Base-by-base conservation (phyloP, 2,797 vertebrate genomes). In the Acomys russatus region DNA sequence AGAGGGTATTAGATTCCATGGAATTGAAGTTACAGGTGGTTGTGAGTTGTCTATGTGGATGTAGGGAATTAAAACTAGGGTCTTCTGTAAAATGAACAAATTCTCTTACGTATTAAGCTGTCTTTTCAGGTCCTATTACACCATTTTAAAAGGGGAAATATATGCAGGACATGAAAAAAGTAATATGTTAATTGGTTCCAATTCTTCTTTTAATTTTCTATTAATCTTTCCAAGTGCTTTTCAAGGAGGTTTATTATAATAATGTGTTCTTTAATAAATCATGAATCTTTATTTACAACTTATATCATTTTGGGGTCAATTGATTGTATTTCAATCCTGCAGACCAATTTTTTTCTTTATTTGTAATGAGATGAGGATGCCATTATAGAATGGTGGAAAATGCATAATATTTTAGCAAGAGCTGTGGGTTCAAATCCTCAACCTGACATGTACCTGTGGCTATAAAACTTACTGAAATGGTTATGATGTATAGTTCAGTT, bases 131-230 rank as follows among this genome's bases (percentile, higher is more conserved):
- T n/a, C 18, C 10, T 15, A 10, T 33, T 15, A 33, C 9, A 64
- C 35, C 10, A 77, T 51, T 64, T n/a, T 15, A 25, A 10, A 71
- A 49, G 2, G 0, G 4, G 6, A 87, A 87, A 35, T 35, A 70
- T 56, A 56, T 70, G 14, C 4, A 70, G 49, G 17, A 35, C 7
- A 23, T 80, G 51, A 18, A 30, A 28, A 54, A 78, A 59, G 15
- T 18, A 86, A 23, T 71, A 18, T 92, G 56, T 63, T 59, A 86
- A 28, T 6, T 94, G 56, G 44, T 61, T 33, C 2, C 6, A 59
- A 33, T 1, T 95, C 61, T 68, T 66, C 44, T 94, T n/a, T 95
- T 85, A 64, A 90, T 83, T 94, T 92, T 86, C 38, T 83, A 9
- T 9, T 84, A 49, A 3, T 68, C 54, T 96, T 76, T 25, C 15